Evolutionary conservation across 2,797 vertebrate genomes (phyloP).

Genomic region (Smutsia temminckii): DNA sequence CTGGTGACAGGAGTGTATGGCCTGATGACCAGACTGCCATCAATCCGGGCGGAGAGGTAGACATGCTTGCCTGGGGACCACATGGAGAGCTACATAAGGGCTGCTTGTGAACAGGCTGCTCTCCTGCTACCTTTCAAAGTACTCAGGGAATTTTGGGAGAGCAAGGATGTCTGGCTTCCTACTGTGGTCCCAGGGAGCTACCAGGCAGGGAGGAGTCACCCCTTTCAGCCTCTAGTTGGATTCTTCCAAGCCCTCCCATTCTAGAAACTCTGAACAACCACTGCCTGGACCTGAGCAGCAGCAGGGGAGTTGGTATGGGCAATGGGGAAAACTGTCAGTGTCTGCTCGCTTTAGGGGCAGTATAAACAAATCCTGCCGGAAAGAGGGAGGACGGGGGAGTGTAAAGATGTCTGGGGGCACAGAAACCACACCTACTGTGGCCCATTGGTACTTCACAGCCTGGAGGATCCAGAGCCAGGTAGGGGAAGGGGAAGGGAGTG

Average conservation of each 20-base stretch:
- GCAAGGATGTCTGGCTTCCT: background rate
- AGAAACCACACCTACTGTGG: conserved; percentile 23
- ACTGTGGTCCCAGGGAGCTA: background rate
- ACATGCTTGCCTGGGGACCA: conserved; percentile 83
- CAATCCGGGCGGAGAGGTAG: conserved; percentile 85
- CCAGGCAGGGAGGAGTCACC: background rate
- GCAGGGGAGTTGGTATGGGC: background rate
- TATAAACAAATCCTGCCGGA: background rate
- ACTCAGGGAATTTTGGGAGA: background rate
- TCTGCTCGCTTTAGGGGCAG: background rate
- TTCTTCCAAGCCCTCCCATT: background rate
- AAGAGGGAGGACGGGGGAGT: background rate
- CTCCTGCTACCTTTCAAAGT: background rate
- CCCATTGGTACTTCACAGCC: background rate
- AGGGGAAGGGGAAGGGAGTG: background rate
- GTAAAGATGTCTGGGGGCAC: background rate
- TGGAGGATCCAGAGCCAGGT: background rate
- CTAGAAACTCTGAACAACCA: background rate
- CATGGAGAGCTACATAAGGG: background rate
- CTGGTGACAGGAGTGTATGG: conserved; percentile 87
- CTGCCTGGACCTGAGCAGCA: background rate
- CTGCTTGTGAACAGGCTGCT: no score
- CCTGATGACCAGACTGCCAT: conserved; percentile 84
- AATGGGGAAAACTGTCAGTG: background rate
- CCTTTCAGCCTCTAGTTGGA: background rate